Base-by-base conservation (phyloP, 2,888 invertebrate genomes). In the Pimpla rufipes region DNA sequence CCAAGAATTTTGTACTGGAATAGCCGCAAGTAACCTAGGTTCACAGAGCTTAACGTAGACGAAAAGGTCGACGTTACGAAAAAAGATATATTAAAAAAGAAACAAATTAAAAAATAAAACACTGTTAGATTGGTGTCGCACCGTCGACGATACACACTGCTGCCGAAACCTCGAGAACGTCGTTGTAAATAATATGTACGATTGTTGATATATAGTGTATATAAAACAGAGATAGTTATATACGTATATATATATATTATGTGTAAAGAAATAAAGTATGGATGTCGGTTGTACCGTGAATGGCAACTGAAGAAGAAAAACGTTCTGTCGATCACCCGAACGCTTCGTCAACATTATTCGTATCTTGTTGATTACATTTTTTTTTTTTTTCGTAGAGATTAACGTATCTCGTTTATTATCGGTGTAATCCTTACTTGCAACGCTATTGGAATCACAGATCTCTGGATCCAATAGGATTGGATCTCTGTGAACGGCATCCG, bases 191-290 rank as follows among this genome's bases (percentile, higher is more conserved):
- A 85, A 70, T 52, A 57, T 71, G 52, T 67, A 78, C 66, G 50
- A 85, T 85, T 85, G 85, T 86, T 85, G 73, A 86, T 79, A 81
- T 64, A 80, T 70, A 83, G 81, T 84, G 80, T 83, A 85, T 80
- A 85, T 81, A 83, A 73, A 75, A 62, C 62, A 74, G 29, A 71
- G 35, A 73, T 73, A 77, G 42, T 70, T 52, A 42, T 81, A 74
- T 78, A 77, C 66, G 47, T 37, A 66, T 74, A 55, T 42, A 73
- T 59, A 62, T 74, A 64, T 52, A 64, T 81, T 75, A 62, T 78
- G 57, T 79, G 57, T 68, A 73, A 80, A 73, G 35, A 70, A 77
- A 80, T 80, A 80, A 80, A 83, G 21, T 79, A 71, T 79, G 83
- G 66, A 77, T 73, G 71, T 76, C 73, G 52, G 68, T 79, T 82